Base-by-base conservation (phyloP, 1,140 invertebrate species). In the Lordiphosa clarofinis region DNA sequence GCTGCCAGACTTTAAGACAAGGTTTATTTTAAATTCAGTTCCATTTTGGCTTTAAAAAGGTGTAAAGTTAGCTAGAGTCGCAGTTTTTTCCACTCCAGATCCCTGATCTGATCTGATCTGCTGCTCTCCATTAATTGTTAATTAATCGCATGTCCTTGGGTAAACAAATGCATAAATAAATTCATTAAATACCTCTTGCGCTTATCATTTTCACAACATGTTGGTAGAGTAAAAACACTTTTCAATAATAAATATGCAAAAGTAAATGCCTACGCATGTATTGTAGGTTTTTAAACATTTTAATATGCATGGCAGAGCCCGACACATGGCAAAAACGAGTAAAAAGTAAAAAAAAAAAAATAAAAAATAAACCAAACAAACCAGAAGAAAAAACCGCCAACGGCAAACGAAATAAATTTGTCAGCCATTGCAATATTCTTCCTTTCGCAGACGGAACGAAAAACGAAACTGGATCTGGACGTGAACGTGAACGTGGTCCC, bases 381-480 rank as follows among this genome's bases (percentile, higher is more conserved):
- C n/a, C 50, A 58, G 47, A 66, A 70, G 56, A 64, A 74, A 71
- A 81, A 79, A 71, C 66, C 66, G 66, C 70, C 75, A 69, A 55
- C 58, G 68, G 74, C 70, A 74, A 67, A 60, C 66, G 75, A 79
- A 81, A 79, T 79, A 79, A 81, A 79, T 79, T 79, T 79, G 75
- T 79, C 75, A 79, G 75, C 75, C 75, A 79, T 81, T 79, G 75
- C 75, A 79, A 79, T 81, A 79, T 79, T 79, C 75, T 79, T 79
- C 33, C 47, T 57, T 69, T 68, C 68, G 58, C 63, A 50, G 57
- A 71, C 53, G 52, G 42, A 39, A 6, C 38, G 38, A 39, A 46
- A 62, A 60, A 67, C 66, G 57, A 58, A 66, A 61, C 49, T 48
- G 50, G 56, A 43, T n/a, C 31, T 42, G 52, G 13, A 42, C 11